Percentiles rank a stretch among this genome's conserved stretches.
Conservation (phyloP, 2,888 invertebrate species). For the Amiota minor region DNA sequence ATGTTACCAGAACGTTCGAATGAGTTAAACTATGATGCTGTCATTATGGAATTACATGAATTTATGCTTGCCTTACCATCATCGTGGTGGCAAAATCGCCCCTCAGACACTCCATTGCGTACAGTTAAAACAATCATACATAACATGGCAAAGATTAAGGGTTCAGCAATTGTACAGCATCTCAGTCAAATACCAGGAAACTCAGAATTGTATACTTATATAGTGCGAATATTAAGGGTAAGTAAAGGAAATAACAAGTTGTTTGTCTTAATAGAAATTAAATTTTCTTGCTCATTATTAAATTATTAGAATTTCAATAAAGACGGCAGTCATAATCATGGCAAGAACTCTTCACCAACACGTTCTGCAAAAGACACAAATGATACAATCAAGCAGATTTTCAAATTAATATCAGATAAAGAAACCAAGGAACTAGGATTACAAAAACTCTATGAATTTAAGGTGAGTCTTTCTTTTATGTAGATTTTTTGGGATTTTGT, state of each 20-base stretch:
- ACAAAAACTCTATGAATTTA: conserved; percentile 72
- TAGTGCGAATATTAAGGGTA: conserved; percentile 84
- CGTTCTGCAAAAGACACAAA: conserved; percentile 77
- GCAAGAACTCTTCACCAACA: conserved; percentile 67
- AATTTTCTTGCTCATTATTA: conserved; percentile 8
- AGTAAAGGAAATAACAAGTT: conserved; percentile 58
- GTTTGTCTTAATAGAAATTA: neutral
- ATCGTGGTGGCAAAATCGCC: conserved; percentile 88
- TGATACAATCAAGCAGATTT: conserved; percentile 89
- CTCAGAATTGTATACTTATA: conserved; percentile 89
- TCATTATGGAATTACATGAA: conserved; percentile 87
- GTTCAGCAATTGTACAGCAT: conserved; percentile 85
- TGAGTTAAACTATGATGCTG: conserved; percentile 84
- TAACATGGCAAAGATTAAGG: conserved; percentile 91
- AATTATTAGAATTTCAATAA: conserved; percentile 75
- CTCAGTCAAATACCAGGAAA: conserved; percentile 84
- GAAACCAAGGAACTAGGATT: conserved; percentile 89
- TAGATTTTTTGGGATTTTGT: no score
- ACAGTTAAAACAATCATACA: conserved; percentile 96
- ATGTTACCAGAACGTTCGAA: conserved; percentile 85
- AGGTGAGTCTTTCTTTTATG: conserved; percentile 54
- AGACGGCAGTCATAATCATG: conserved; percentile 73
- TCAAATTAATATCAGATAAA: conserved; percentile 91
- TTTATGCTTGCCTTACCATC: conserved; percentile 92
- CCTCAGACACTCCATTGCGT: conserved; percentile 88